Evolutionary conservation across 2,888 invertebrate species (phyloP).

Genomic region (Rhodophaea formosa): DNA sequence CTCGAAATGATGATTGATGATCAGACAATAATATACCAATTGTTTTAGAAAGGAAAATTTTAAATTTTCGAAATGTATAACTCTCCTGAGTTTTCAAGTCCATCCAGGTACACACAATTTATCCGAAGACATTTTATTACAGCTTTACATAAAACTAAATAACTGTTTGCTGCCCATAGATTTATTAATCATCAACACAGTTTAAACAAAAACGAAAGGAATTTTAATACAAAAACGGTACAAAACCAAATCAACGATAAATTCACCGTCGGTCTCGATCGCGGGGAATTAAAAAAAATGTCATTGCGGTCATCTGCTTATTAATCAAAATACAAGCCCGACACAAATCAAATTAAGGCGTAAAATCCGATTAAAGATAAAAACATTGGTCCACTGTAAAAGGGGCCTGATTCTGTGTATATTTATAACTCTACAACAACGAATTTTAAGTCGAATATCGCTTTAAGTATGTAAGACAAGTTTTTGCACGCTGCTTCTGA

Average conservation of each 20-base stretch:
- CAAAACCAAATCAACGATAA: slow-evolving; percentile 1
- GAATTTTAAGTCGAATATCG: slow-evolving; percentile 25
- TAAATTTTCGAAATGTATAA: no score
- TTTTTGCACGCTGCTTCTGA: no score
- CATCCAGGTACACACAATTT: no score
- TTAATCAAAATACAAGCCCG: slow-evolving; percentile 58
- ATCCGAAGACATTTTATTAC: no score
- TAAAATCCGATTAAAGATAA: slow-evolving; percentile 42
- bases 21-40: no score
- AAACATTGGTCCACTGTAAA: slow-evolving; percentile 40
- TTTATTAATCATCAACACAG: background rate
- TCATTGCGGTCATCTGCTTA: slow-evolving; percentile 45
- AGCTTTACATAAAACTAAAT: no score
- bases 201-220: background rate
- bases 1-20: no score
- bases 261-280: background rate
- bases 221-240: background rate
- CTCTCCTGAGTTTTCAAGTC: no score
- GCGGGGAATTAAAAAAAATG: slow-evolving; percentile 42
- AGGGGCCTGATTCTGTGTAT: background rate
- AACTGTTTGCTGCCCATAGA: background rate
- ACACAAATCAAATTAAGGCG: slow-evolving; percentile 62
- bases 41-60: no score
- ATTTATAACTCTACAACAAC: slow-evolving; percentile 13
- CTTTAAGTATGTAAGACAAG: background rate